phyloP scores from a whole-genome alignment of 2,797 vertebrate genomes.

The Parambassis ranga region DNA sequence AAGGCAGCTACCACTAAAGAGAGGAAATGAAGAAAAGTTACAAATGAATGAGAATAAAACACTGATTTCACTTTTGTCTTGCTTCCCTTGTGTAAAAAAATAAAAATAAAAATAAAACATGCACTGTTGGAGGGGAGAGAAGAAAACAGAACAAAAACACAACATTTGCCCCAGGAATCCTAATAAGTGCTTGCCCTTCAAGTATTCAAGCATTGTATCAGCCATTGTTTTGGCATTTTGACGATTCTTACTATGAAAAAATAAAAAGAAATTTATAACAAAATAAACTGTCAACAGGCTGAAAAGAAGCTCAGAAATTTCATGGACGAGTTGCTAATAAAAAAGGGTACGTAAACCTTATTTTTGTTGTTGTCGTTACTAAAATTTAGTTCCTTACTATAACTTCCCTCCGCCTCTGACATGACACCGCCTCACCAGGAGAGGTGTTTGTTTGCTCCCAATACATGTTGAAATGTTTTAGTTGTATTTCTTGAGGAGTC shows the following conservation, averaged over 20 bases:
- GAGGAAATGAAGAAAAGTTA: constrained; percentile 63
- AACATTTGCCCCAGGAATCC: constrained; percentile 43
- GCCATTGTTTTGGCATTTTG: constrained; percentile 61
- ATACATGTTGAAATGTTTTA: constrained; percentile 62
- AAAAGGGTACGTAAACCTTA: constrained; percentile 62
- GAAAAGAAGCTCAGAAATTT: constrained; percentile 44
- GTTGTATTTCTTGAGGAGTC: constrained; percentile 88
- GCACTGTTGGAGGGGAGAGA: constrained; percentile 54
- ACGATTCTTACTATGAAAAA: constrained; percentile 61
- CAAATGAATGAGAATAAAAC: constrained; percentile 45
- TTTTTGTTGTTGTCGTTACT: constrained; percentile 57
- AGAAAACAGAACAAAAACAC: constrained; percentile 3
- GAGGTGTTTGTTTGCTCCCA: constrained; percentile 63
- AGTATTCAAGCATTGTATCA: constrained; percentile 74
- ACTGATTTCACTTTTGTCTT: constrained; percentile 48
- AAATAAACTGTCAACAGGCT: constrained; percentile 43
- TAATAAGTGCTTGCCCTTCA: constrained; percentile 81
- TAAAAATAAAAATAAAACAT: constrained; percentile 61
- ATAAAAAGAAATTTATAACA: constrained; percentile 31
- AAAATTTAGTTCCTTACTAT: constrained; percentile 59
- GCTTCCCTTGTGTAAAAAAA: constrained; percentile 57
- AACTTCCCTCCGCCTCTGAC: constrained; percentile 17
- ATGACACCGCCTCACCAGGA: constrained; percentile 81
- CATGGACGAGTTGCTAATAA: constrained; percentile 65
- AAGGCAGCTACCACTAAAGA: constrained; percentile 75